Evolutionary conservation across 2,113 vertebrate species (phyloP).

Genomic region (Actenoides hombroni): DNA sequence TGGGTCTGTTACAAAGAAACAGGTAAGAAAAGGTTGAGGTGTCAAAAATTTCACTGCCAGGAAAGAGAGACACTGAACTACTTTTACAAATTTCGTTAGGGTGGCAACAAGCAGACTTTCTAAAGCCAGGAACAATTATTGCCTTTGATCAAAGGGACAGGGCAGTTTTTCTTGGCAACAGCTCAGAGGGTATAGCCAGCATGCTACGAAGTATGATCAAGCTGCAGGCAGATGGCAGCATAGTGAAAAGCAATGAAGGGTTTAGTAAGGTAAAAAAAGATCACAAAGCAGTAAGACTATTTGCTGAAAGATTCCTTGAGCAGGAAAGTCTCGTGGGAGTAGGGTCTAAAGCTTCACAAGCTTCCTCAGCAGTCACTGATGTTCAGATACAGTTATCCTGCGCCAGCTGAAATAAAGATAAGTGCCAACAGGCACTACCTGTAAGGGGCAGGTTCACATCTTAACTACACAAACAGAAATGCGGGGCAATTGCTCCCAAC

Average conservation of each 20-base stretch:
- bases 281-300: not conserved
- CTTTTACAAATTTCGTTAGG: not conserved
- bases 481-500: not conserved
- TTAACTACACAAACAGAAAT: not conserved
- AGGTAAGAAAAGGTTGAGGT: not conserved
- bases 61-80: not conserved
- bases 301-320: not conserved
- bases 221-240: conserved; percentile 27
- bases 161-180: not conserved
- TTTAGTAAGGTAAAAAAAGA: not conserved
- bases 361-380: not conserved
- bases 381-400: not conserved
- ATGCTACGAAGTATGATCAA: not conserved
- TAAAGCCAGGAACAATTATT: not conserved
- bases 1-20: not conserved
- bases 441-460: not conserved
- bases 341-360: not conserved
- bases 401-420: not conserved
- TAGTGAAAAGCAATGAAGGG: conserved; percentile 24
- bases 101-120: not conserved
- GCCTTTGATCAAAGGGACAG: not conserved
- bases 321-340: not conserved
- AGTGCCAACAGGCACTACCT: not conserved
- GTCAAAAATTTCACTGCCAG: not conserved
- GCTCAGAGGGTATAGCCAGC: not conserved